Percentiles rank a stretch among this genome's conserved stretches.
Conservation (phyloP, 2,113 vertebrate species). For the Aix galericulata region DNA sequence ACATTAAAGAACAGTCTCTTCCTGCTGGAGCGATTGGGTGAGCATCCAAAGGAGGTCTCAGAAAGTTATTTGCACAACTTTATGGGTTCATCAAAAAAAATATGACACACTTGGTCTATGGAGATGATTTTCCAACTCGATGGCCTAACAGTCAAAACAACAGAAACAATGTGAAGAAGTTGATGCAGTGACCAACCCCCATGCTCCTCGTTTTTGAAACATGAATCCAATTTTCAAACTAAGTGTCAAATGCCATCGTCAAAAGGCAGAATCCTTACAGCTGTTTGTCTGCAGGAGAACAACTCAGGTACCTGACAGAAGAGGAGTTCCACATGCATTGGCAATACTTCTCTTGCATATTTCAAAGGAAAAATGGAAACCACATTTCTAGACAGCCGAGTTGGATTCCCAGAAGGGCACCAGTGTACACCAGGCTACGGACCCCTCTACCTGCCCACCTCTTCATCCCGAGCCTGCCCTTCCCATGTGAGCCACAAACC, state of each 20-base stretch:
- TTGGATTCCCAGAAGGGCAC: constrained; percentile 7
- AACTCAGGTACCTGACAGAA: background rate
- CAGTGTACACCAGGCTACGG: background rate
- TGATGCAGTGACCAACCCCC: background rate
- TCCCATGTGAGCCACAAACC: background rate
- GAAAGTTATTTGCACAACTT: background rate
- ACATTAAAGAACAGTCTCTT: background rate
- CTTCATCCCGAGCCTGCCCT: background rate
- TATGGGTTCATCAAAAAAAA: background rate
- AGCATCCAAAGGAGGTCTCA: background rate
- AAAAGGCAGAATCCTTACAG: background rate
- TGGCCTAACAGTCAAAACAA: background rate
- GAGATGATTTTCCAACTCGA: background rate
- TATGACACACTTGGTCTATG: background rate
- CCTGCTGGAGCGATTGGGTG: background rate
- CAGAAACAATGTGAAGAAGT: background rate
- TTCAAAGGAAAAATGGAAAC: constrained; percentile 63
- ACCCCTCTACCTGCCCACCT: background rate
- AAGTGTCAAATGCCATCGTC: constrained; percentile 4
- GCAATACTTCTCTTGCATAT: background rate
- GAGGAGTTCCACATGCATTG: background rate
- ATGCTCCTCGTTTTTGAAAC: background rate
- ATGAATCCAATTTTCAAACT: constrained; percentile 26
- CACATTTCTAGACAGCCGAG: constrained; percentile 36
- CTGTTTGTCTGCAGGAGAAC: background rate